Evolutionary conservation across 2,888 invertebrate genomes (phyloP), one percentile per base, ranked within the genome.

Genomic region (Abrostola triplasia): DNA sequence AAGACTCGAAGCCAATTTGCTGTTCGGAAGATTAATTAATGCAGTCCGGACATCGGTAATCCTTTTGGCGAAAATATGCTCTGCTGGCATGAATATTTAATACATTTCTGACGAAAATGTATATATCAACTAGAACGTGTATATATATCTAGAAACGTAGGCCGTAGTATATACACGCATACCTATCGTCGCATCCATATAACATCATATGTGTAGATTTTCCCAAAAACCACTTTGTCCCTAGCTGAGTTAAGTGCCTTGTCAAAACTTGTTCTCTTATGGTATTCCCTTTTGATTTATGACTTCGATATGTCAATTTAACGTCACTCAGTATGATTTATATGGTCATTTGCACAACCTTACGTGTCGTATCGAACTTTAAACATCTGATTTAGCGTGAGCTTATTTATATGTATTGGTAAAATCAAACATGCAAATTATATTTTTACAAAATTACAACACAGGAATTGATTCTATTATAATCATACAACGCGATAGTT

Each of bases 241-340:
- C 84, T 72, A 76, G 79, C 82, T 73, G 77, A 85, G 88, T 88
- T 90, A 92, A 92, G 91, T 91, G 91, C 86, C 88, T 86, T 92
- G 92, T 93, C 93, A 92, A 90, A 92, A 92, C 89, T 92, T 92
- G 89, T 90, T 89, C 91, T 89, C 90, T 80, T 86, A 88, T 85
- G 89, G 85, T 84, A 89, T 88, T 88, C 88, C 87, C 85, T 81
- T 91, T 89, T 93, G 93, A 93, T 93, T 92, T 93, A 93, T 92
- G 92, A 88, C 90, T 86, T 90, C 88, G 90, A 92, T 92, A 90
- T 91, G 91, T 91, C 92, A 91, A 92, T 92, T 92, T 90, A 84
- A 87, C 88, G 93, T 92, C 91, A 92, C 85, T 89, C 90, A 81
- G 78, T 84, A 90, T 93, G 93, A 93, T 93, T 93, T 91, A 93